Evolutionary conservation across 1,140 invertebrate genomes (phyloP).

Genomic region (Drosophila varians): DNA sequence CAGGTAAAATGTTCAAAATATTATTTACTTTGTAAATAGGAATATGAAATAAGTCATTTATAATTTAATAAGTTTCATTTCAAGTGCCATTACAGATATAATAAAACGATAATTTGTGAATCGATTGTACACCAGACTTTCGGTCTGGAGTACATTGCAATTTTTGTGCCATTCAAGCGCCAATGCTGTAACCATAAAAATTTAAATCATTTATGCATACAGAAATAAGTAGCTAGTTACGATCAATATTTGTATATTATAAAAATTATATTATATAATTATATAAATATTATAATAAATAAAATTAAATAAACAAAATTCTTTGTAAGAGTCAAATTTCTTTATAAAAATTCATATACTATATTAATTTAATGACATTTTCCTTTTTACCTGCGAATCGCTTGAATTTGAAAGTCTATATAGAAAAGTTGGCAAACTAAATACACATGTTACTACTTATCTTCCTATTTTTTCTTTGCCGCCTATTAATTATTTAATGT

Average conservation of each 20-base stretch:
- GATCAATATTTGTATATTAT: constrained; percentile 31
- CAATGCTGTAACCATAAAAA: constrained; percentile 61
- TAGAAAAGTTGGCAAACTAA: background rate
- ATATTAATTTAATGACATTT: background rate
- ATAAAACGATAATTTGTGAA: constrained; percentile 22
- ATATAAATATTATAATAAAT: background rate
- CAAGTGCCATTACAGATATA: constrained; percentile 69
- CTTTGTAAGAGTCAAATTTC: background rate
- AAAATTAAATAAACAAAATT: background rate
- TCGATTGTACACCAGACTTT: constrained; percentile 8
- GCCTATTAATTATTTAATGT: background rate
- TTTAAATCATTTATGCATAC: constrained; percentile 28
- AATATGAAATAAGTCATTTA: constrained; percentile 23
- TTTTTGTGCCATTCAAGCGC: constrained; percentile 71
- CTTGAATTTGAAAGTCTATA: background rate
- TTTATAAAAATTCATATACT: background rate
- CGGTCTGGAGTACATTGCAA: constrained; percentile 34
- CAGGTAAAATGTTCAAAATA: constrained; percentile 1
- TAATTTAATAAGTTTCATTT: constrained; percentile 72
- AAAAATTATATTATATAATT: too few relatives aligned
- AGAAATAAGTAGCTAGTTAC: constrained; percentile 48
- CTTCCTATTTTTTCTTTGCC: background rate
- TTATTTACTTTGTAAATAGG: constrained; percentile 39
- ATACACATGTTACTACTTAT: background rate
- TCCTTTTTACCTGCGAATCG: background rate